Conservation (phyloP, 2,113 vertebrate species). For the Oncorhynchus gorbuscha region DNA sequence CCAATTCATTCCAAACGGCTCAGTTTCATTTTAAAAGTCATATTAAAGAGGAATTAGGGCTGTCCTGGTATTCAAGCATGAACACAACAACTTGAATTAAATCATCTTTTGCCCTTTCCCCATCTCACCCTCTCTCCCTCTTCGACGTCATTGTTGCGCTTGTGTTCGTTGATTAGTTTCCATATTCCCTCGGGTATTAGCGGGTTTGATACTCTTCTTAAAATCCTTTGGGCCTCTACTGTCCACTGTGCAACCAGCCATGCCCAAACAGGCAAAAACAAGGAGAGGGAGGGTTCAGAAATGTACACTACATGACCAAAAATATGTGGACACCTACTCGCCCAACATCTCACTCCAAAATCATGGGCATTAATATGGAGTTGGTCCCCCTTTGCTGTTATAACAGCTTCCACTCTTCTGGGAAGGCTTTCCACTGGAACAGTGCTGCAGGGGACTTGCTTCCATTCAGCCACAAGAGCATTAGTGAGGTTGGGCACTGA, state of each 20-base stretch:
- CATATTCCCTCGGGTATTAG: conserved; percentile 1
- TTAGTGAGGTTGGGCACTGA: no score
- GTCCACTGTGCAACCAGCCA: conserved; percentile 55
- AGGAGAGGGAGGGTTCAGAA: conserved; percentile 42
- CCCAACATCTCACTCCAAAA: no score
- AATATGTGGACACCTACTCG: no score
- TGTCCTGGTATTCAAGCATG: conserved; percentile 49
- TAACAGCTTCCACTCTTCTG: no score
- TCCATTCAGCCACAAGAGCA: no score
- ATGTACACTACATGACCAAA: conserved; percentile 14
- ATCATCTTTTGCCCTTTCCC: conserved; percentile 32
- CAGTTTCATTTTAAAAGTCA: conserved; percentile 43
- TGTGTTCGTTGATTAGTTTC: conserved; percentile 44
- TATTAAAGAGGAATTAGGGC: conserved; percentile 35
- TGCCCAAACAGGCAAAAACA: conserved; percentile 57
- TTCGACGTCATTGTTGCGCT: conserved; percentile 36
- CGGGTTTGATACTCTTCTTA: conserved; percentile 58
- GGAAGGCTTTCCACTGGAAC: no score
- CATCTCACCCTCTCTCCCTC: conserved; percentile 2
- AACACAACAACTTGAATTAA: conserved; percentile 57
- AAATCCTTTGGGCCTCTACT: conserved; percentile 51
- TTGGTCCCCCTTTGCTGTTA: no score
- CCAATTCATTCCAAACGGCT: conserved; percentile 23
- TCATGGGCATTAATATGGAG: no score
- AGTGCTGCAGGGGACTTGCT: no score